A percentile compares a stretch with the other conserved stretches of the same genome.
phyloP scores from a whole-genome alignment of 2,888 invertebrate species.

The Pristionchus mayeri region DNA sequence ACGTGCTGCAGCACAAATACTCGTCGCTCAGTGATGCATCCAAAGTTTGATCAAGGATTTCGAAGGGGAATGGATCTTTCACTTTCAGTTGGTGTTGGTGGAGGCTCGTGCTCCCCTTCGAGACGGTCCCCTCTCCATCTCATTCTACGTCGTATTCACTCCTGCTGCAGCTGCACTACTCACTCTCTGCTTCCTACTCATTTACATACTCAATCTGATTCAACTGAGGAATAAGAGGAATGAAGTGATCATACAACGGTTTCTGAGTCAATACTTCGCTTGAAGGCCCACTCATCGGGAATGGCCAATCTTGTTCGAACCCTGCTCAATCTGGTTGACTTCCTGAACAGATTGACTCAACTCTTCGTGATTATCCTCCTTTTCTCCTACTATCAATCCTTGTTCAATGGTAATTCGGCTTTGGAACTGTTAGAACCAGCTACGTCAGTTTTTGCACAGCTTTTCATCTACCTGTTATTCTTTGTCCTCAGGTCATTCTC shows the following conservation, averaged over 20 bases:
- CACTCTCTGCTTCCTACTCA: neutral
- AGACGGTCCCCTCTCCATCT: neutral
- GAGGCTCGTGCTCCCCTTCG: neutral
- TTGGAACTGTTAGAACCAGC: neutral
- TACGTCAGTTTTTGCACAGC: neutral
- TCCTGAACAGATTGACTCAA: neutral
- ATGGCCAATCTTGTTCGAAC: neutral
- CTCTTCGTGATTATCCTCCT: neutral
- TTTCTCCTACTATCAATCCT: neutral
- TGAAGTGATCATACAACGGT: neutral
- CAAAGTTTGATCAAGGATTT: neutral
- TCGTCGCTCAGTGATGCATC: neutral
- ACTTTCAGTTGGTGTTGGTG: neutral
- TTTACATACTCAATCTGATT: neutral
- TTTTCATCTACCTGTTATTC: no score
- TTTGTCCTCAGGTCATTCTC: neutral
- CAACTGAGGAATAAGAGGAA: neutral
- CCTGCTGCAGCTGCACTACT: neutral
- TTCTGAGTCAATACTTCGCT: neutral
- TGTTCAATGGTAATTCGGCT: neutral
- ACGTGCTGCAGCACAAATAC: neutral
- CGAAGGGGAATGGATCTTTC: no score
- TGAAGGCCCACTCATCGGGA: neutral
- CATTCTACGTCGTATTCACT: neutral
- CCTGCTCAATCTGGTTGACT: neutral